Base-by-base conservation (phyloP, 2,113 vertebrate species). In the Polypterus senegalus region DNA sequence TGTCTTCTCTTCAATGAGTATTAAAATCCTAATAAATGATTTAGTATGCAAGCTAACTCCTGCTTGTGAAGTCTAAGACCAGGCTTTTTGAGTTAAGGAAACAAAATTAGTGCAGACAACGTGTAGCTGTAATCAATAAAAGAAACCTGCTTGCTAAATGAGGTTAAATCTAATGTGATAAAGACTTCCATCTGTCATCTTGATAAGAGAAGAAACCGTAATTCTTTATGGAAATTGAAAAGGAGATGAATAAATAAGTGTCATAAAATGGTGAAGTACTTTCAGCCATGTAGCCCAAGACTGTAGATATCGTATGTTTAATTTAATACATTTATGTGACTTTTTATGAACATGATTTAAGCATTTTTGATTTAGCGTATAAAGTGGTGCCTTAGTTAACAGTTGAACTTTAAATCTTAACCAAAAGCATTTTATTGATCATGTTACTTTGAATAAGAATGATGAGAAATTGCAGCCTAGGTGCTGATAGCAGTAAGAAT, bases 111-210 rank as follows among this genome's bases (percentile, higher is more conserved):
- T 55, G 63, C 65, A 65, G 71, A 76, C 74, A 72, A 70, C 67
- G 70, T 72, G 68, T 74, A 63, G 67, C 62, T 61, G 70, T 72
- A 72, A 76, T 74, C 74, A 74, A 76, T 72, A 70, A 67, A 48
- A 53, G 59, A 64, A 66, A 66, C 65, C 67, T 65, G 70, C 65
- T 69, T 60, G 72, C 69, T 65, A 71, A 69, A 73, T 70, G 67
- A 74, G 68, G 74, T 76, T 76, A 76, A 70, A 72, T 74, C 72
- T 76, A 76, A 76, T 71, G 72, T 74, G 72, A 76, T 74, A 74
- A 74, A 76, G 57, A 60, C 65, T 68, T 68, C 71, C 70, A 71
- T 73, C 74, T 76, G 74, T 72, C 70, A 72, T 61, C 60, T 46
- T 58, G 65, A 71, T 71, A 61, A 68, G 69, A 60, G 62, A 62